Evolutionary conservation across 2,797 vertebrate genomes (phyloP), one percentile per base, ranked within the genome.

Genomic region (Coregonus ussuriensis): DNA sequence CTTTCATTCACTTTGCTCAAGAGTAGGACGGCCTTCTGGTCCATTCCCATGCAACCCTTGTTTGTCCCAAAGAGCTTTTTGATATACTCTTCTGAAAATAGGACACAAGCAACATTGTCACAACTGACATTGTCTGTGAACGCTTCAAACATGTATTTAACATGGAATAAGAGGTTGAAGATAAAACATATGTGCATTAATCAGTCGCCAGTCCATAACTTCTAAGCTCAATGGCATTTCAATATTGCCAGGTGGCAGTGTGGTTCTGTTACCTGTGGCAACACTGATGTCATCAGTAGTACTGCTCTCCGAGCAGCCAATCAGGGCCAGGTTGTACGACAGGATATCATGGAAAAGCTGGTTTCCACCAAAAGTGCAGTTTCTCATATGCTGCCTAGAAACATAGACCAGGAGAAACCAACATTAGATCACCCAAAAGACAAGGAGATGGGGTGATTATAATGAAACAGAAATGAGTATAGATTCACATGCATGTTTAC

Each of bases 1-100:
- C 96, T 97, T 86, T 99, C 98, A 6, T 99, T 99, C 67, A 99
- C 90, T 0, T 99, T 98, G 93, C 97, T 99, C 85, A 97, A 96
- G n/a, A 99, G 96, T 65, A 99, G 95, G 78, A 99, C 97, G 4
- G 97, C 96, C 93, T 98, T 99, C 90, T 98, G 97, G 88, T 99
- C 98, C 33, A 96, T 93, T 11, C 95, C 95, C 97, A 99, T 97
- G 18, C 97, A 94, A 86, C 97, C 97, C 89, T 93, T 94, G 87
- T 98, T 99, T 25, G 96, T 78, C 35, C 98, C 98, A 59, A 99
- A 97, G 75, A 99, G 94, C 86, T 97, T 98, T 88, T 97, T 96
- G 82, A 99, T 92, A 4, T 99, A 99, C 82, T 95, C 97, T 90
- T 98, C 98, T 99, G 88, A 78, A 93, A 93, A 68, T 21, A n/a